Evolutionary conservation across 2,113 vertebrate species (phyloP).

Genomic region (Tamias sibiricus): DNA sequence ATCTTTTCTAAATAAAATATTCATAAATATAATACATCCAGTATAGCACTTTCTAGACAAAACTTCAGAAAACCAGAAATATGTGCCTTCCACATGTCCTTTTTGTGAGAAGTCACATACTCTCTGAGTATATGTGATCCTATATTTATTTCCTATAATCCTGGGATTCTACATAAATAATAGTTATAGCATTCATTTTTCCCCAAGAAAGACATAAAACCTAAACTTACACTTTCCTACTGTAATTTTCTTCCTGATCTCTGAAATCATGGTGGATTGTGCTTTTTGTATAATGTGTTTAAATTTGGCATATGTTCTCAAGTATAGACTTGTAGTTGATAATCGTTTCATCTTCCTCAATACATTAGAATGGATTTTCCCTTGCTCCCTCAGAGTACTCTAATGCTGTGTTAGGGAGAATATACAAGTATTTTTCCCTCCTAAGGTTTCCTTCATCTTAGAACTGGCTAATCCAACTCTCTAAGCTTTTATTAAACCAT

Average conservation of each 20-base stretch:
- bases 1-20: neutral
- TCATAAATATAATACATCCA: neutral
- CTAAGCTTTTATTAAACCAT: neutral
- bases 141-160: neutral
- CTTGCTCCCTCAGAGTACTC: neutral
- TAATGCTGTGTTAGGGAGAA: neutral
- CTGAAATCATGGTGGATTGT: neutral
- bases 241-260: neutral
- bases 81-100: neutral
- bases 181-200: neutral
- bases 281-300: neutral
- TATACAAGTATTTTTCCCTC: neutral
- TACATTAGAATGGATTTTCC: neutral
- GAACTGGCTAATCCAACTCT: neutral
- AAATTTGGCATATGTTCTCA: neutral
- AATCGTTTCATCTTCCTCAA: neutral
- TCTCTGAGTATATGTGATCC: neutral
- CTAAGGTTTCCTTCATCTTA: neutral
- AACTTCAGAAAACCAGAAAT: neutral
- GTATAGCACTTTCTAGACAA: neutral
- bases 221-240: neutral
- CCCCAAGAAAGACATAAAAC: neutral
- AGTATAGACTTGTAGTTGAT: neutral
- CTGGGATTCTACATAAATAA: neutral
- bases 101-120: neutral